Percentiles rank a stretch among this genome's conserved stretches.
Evolutionary conservation across 2,797 vertebrate species (phyloP).

Genomic region (Falco concolor): DNA sequence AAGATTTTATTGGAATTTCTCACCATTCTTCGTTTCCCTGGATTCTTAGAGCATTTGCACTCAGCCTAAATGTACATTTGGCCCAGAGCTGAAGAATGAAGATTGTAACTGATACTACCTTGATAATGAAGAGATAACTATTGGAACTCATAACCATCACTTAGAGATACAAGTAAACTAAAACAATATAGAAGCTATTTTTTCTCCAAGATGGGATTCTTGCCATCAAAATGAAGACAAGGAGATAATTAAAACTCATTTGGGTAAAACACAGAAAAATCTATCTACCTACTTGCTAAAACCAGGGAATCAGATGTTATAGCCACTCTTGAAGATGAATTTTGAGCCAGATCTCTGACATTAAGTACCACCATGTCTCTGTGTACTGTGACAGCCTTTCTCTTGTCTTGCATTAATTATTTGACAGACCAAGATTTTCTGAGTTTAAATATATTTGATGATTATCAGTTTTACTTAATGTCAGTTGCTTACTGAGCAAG

Average conservation of each 20-base stretch:
- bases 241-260: background rate
- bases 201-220: background rate
- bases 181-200: background rate
- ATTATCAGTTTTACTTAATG: background rate
- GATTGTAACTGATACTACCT: background rate
- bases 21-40: background rate
- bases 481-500: background rate
- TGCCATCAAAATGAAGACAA: background rate
- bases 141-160: background rate
- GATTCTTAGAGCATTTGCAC: background rate
- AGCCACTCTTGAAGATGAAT: background rate
- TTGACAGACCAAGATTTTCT: background rate
- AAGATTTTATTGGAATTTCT: background rate
- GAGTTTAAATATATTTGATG: background rate
- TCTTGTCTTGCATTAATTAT: background rate
- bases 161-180: background rate
- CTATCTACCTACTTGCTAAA: background rate
- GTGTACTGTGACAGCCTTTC: background rate
- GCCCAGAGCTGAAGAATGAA: background rate
- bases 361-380: background rate
- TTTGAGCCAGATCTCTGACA: background rate
- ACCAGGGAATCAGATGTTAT: background rate
- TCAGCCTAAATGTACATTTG: background rate
- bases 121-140: background rate
- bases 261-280: background rate